Percentiles rank a stretch among this genome's conserved stretches.
Conservation (phyloP, 2,113 vertebrate species). For the Carollia perspicillata region DNA sequence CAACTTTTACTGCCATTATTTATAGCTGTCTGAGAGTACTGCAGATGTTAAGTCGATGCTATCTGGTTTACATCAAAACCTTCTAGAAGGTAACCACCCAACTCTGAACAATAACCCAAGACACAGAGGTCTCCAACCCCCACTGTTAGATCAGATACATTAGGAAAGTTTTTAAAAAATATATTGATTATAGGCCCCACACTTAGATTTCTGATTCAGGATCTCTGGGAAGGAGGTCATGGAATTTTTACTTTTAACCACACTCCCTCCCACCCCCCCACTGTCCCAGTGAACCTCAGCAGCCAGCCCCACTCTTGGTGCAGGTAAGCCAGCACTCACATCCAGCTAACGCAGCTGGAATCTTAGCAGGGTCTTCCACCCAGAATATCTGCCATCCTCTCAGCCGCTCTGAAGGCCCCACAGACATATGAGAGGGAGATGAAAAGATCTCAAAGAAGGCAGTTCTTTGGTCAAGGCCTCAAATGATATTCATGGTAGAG, state of each 20-base stretch:
- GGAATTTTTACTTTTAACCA: background rate
- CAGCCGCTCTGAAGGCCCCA: background rate
- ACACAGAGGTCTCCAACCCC: background rate
- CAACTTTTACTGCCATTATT: conserved; percentile 39
- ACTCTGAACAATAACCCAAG: background rate
- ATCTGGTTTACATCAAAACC: conserved; percentile 44
- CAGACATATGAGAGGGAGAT: background rate
- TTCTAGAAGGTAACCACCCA: background rate
- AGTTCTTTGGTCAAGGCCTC: background rate
- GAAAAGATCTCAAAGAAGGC: background rate
- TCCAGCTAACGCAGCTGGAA: background rate
- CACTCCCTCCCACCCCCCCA: background rate
- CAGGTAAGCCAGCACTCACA: background rate
- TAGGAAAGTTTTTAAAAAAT: background rate
- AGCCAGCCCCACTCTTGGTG: background rate
- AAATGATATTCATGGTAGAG: background rate
- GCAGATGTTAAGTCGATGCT: background rate
- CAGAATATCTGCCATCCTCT: background rate
- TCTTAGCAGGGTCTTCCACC: background rate
- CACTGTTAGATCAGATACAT: background rate
- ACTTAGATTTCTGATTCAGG: background rate
- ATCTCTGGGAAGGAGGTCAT: background rate
- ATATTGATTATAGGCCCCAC: background rate
- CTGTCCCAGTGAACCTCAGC: background rate
- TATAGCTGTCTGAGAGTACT: background rate